These are phyloP conservation scores for Laticauda colubrina DNA, from an alignment of 2,113 vertebrate species.

Conservation along the genomic window DNA sequence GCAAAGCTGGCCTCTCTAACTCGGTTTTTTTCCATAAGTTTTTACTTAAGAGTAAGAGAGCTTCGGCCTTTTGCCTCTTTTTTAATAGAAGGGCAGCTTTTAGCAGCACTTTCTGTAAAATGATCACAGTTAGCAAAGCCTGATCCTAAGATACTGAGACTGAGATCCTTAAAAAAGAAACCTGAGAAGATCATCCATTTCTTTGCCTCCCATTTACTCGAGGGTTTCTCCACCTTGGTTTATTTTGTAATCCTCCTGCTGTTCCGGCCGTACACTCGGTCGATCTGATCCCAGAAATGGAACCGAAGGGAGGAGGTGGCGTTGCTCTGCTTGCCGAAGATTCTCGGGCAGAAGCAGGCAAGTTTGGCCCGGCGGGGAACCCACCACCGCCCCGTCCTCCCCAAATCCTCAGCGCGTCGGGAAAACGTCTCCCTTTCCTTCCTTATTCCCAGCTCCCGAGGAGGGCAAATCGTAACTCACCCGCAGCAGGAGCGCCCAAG, in stretches of 20 bases:
- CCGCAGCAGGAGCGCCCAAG: background rate
- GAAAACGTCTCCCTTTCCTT: background rate
- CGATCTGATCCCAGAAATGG: background rate
- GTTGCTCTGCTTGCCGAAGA: background rate
- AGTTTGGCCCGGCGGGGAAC: background rate
- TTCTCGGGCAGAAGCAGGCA: background rate
- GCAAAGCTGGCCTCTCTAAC: background rate
- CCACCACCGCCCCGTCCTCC: background rate
- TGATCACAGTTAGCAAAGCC: background rate
- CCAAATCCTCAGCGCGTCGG: background rate
- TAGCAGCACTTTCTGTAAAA: background rate
- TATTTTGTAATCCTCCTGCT: background rate
- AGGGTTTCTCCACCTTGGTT: background rate
- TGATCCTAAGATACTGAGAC: background rate
- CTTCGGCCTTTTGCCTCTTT: fast-evolving
- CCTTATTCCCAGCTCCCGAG: background rate
- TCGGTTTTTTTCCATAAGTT: background rate
- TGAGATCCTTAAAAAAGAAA: background rate
- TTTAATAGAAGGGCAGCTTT: background rate
- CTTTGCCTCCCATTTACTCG: background rate
- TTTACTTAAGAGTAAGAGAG: background rate
- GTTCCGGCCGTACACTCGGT: background rate
- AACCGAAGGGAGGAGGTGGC: background rate
- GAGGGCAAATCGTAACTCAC: background rate
- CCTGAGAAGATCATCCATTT: background rate